phyloP scores from a whole-genome alignment of 1,140 invertebrate genomes.

The Drosophila willistoni region DNA sequence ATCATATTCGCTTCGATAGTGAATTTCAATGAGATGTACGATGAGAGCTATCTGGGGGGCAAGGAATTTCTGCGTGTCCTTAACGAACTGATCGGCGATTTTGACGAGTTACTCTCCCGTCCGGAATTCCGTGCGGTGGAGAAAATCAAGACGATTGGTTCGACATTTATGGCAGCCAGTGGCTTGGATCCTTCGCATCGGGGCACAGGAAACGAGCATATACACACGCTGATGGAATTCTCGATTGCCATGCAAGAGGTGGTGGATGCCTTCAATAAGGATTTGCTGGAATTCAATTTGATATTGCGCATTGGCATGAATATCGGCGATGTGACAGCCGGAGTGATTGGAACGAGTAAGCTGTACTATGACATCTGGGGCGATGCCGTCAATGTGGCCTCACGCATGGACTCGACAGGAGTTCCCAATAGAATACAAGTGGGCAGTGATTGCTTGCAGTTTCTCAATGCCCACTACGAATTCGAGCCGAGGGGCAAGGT shows the following conservation, averaged over 20 bases:
- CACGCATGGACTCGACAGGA: slow-evolving; percentile 97
- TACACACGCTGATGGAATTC: slow-evolving; percentile 94
- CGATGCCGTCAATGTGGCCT: slow-evolving; percentile 98
- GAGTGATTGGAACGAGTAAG: slow-evolving; percentile 98
- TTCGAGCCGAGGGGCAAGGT: slow-evolving; percentile 93
- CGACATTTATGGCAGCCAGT: slow-evolving; percentile 98
- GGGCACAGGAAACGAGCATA: slow-evolving; percentile 89
- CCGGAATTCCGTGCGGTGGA: slow-evolving; percentile 94
- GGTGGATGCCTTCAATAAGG: slow-evolving; percentile 94
- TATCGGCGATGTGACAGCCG: slow-evolving; percentile 95
- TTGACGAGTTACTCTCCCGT: slow-evolving; percentile 94
- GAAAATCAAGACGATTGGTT: slow-evolving; percentile 99
- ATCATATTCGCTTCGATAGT: slow-evolving; percentile 98
- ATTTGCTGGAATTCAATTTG: slow-evolving; percentile 94
- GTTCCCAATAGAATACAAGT: slow-evolving; percentile 94
- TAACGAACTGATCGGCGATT: slow-evolving; percentile 97
- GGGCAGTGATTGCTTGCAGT: slow-evolving; percentile 88
- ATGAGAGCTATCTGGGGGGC: slow-evolving; percentile 96
- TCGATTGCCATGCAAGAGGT: slow-evolving; percentile 93
- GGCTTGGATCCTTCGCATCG: slow-evolving; percentile 92
- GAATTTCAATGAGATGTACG: slow-evolving; percentile 98
- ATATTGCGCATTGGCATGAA: slow-evolving; percentile 94
- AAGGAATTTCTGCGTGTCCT: slow-evolving; percentile 96
- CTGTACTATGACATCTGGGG: slow-evolving; percentile 99
- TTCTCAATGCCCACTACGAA: slow-evolving; percentile 88